phyloP scores from a whole-genome alignment of 2,888 invertebrate species.

The Coleophora flavipennella region DNA sequence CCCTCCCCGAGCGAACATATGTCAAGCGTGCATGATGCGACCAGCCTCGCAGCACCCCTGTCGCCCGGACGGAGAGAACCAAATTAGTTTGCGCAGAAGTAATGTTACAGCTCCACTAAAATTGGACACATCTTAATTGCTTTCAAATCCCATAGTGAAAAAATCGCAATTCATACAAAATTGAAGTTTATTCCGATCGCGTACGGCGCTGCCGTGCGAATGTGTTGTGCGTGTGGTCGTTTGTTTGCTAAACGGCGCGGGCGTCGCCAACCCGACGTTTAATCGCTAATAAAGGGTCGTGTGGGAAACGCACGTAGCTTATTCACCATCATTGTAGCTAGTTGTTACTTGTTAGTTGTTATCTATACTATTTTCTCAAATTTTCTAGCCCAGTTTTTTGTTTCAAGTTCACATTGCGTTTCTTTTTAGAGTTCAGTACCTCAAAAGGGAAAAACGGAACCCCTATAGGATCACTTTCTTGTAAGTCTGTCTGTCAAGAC shows the following conservation, averaged over 20 bases:
- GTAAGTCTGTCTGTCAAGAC: too few relatives aligned
- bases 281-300: conserved; percentile 23
- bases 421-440: too few relatives aligned
- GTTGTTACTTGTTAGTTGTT: too few relatives aligned
- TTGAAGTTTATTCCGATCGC: conserved; percentile 19
- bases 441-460: too few relatives aligned
- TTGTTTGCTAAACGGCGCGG: conserved; percentile 34
- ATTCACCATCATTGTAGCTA: too few relatives aligned
- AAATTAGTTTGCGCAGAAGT: too few relatives aligned
- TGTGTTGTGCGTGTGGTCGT: conserved; percentile 10
- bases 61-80: not conserved
- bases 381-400: too few relatives aligned
- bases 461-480: too few relatives aligned
- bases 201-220: conserved; percentile 12
- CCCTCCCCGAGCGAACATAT: conserved; percentile 58
- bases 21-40: conserved; percentile 39
- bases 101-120: conserved; percentile 25
- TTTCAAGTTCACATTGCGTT: too few relatives aligned
- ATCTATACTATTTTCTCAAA: too few relatives aligned
- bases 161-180: conserved; percentile 20
- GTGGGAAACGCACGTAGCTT: too few relatives aligned
- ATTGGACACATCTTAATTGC: conserved; percentile 46
- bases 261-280: conserved; percentile 39
- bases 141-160: conserved; percentile 39
- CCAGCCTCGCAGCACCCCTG: conserved; percentile 23